Conservation (phyloP, 2,113 vertebrate species). For the Varanus komodoensis region DNA sequence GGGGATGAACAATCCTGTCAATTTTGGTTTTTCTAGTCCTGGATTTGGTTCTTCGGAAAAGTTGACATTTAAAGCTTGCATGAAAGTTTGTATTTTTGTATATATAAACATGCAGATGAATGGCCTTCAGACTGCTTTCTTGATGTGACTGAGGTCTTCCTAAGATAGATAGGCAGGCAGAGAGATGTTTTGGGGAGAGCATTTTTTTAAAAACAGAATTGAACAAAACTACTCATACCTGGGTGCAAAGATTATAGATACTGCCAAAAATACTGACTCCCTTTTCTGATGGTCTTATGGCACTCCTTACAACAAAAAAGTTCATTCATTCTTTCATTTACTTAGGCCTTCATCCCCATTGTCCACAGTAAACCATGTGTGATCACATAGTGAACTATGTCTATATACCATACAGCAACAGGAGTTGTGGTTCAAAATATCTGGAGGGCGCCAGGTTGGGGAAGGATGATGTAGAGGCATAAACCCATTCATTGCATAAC, state of each 20-base stretch:
- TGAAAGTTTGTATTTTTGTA: too few relatives aligned
- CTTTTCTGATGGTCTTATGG: background rate
- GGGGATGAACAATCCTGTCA: too few relatives aligned
- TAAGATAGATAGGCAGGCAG: background rate
- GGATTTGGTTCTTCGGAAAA: too few relatives aligned
- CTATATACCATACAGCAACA: background rate
- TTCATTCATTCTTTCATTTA: background rate
- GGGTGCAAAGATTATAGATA: background rate
- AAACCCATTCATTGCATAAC: background rate
- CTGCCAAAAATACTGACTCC: background rate
- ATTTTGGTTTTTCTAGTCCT: too few relatives aligned
- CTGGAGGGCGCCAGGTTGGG: too few relatives aligned
- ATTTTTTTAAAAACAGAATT: background rate
- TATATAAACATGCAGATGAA: too few relatives aligned
- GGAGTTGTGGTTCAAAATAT: background rate
- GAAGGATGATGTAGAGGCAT: too few relatives aligned
- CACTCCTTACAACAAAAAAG: background rate
- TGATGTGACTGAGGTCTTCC: background rate
- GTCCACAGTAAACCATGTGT: background rate
- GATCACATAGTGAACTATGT: background rate
- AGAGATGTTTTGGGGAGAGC: too few relatives aligned
- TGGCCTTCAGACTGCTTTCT: background rate
- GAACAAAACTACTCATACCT: background rate
- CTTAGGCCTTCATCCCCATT: background rate
- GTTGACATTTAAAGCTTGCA: too few relatives aligned